These are phyloP conservation scores for Trissolcus japonicus DNA, from an alignment of 2,888 invertebrate species.

Conservation along the genomic window DNA sequence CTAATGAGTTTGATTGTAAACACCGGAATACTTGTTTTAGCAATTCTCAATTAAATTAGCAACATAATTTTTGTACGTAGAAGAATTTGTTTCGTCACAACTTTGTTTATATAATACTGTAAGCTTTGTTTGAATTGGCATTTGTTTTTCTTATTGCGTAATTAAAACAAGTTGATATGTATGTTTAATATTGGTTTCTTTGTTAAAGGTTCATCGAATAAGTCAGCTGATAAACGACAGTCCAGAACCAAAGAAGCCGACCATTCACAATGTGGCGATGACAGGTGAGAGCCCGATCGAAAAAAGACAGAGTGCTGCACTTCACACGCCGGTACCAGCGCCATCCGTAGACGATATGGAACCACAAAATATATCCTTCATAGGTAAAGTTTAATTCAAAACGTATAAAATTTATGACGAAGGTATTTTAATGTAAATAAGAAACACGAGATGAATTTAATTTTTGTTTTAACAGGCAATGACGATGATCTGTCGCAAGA, in stretches of 20 bases:
- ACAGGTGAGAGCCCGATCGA: constrained; percentile 72
- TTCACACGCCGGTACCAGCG: constrained; percentile 81
- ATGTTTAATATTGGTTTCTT: background rate
- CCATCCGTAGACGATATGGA: constrained; percentile 91
- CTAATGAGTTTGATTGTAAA: constrained; percentile 11
- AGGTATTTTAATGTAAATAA: background rate
- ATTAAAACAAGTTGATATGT: background rate
- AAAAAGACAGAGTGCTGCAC: constrained; percentile 70
- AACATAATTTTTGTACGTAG: no score
- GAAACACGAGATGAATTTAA: background rate
- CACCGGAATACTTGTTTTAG: constrained; percentile 16
- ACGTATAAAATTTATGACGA: background rate
- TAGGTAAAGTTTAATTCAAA: constrained; percentile 78
- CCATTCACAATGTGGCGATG: constrained; percentile 71
- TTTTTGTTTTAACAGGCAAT: constrained; percentile 62
- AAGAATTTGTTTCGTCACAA: background rate
- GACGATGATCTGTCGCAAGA: constrained; percentile 78
- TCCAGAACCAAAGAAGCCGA: constrained; percentile 73
- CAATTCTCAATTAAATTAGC: no score
- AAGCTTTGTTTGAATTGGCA: no score
- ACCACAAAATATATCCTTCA: constrained; percentile 94
- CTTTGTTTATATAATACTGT: background rate
- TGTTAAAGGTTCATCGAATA: constrained; percentile 73
- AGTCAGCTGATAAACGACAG: constrained; percentile 75
- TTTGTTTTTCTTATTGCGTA: background rate